These are phyloP conservation scores for Tenebrosternarchus preto DNA, from an alignment of 2,113 vertebrate genomes.

Conservation along the genomic window DNA sequence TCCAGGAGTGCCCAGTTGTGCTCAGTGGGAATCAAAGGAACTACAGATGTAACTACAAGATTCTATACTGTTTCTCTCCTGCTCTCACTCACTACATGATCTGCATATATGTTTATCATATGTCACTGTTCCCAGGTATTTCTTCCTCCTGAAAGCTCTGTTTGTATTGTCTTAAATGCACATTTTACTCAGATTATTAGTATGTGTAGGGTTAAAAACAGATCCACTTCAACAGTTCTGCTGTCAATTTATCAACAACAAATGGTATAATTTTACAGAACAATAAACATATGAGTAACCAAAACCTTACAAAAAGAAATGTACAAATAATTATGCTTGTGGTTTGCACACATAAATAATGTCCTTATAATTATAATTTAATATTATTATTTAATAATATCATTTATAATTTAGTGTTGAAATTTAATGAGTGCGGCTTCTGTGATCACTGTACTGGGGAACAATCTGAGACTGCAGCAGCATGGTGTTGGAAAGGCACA, in stretches of 20 bases:
- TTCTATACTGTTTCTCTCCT: conserved; percentile 14
- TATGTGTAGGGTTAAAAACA: background rate
- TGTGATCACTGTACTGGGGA: too few species aligned
- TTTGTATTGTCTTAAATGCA: background rate
- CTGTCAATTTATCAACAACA: background rate
- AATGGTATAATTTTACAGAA: conserved; percentile 2
- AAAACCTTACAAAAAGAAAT: too few species aligned
- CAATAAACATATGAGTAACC: background rate
- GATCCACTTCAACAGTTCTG: background rate
- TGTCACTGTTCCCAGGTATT: too few species aligned
- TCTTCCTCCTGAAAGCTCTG: background rate
- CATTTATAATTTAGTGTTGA: too few species aligned
- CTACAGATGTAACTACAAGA: background rate
- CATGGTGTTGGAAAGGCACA: background rate
- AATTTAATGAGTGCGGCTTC: too few species aligned
- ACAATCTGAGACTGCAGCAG: background rate
- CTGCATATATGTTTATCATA: background rate
- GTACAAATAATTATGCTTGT: background rate
- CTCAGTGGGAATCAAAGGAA: too few species aligned
- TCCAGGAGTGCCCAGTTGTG: too few species aligned
- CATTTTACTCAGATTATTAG: background rate
- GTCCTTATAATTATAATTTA: too few species aligned
- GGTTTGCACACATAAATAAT: background rate
- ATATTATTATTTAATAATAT: too few species aligned
- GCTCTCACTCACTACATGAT: background rate